These are phyloP conservation scores for Bothrops alternatus DNA, from an alignment of 2,797 vertebrate genomes.

Conservation along the genomic window DNA sequence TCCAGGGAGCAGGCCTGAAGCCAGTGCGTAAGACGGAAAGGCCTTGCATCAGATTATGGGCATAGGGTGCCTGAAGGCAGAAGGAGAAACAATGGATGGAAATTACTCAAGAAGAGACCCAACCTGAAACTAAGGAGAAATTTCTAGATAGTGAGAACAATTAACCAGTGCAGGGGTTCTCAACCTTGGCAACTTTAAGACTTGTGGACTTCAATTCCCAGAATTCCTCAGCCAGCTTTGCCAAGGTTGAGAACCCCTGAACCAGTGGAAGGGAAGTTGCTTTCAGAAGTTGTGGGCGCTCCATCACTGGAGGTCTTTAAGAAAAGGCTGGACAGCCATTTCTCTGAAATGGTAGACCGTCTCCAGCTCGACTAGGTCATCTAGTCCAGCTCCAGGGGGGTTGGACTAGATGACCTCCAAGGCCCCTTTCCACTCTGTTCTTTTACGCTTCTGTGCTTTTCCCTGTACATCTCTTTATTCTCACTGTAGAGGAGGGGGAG, in stretches of 20 bases:
- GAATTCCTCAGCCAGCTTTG: too few relatives aligned
- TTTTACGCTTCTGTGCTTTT: neutral
- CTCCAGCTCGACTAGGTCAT: neutral
- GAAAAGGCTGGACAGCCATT: neutral
- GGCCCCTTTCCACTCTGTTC: neutral
- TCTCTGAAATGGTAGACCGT: neutral
- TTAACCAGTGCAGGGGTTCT: neutral
- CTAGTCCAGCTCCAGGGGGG: too few relatives aligned
- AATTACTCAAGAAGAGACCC: too few relatives aligned
- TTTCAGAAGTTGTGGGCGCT: fast-evolving
- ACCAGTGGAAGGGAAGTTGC: neutral
- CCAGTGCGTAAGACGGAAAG: neutral
- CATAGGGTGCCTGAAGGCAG: too few relatives aligned
- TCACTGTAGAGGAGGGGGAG: neutral
- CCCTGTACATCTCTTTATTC: neutral
- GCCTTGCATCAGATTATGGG: neutral
- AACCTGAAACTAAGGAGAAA: too few relatives aligned
- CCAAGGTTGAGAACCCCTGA: too few relatives aligned
- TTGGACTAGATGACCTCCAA: neutral
- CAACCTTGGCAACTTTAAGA: too few relatives aligned
- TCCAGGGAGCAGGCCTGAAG: neutral
- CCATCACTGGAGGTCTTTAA: neutral
- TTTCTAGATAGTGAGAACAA: neutral
- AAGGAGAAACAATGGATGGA: neutral
- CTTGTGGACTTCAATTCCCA: too few relatives aligned